Base-by-base conservation (phyloP, 2,888 invertebrate genomes). In the Ommatoiulus sabulosus region DNA sequence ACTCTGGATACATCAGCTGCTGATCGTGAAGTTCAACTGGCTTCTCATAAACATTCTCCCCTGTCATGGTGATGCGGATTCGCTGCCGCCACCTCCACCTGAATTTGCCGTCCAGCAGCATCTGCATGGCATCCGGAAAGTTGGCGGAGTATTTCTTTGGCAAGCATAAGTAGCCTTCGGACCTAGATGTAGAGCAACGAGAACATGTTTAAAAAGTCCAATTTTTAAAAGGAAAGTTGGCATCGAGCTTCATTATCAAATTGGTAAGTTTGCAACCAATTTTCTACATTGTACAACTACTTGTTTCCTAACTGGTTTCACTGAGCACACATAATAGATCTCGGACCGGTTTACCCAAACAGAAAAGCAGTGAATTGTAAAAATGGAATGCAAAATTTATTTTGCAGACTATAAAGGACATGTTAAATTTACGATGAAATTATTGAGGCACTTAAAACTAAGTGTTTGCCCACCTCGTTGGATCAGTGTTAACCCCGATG, bases 401-500 rank as follows among this genome's bases (percentile, higher is more conserved):
- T 35, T 35, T 35, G 35, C 35, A 35, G 35, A 35, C 35, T 35
- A 35, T 35, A 35, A 35, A 35, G 35, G 35, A 35, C 35, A 35
- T 35, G 35, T 0, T 35, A 35, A 35, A 35, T 35, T 35, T 35
- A 35, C 35, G 2, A 35, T 35, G 35, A 35, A 35, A 35, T 35
- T 35, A 35, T 35, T 48, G 48, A 48, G 12, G 48, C 48, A 10
- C 10, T 10, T 52, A 4, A 52, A 52, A 15, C 12, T 52, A 52
- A 57, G 10, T 10, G 15, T 24, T 44, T 52, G 85, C 89, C 89
- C 89, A 93, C 93, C 93, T 93, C 35, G 95, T 95, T 0, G 99
- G 98, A 92, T 99, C 97, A 24, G 99, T 99, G 93, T 99, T 99
- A 91, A 99, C 96, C 0, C 99, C 99, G 91, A 99, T 95, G 89